A percentile compares a stretch with the other conserved stretches of the same genome.
Evolutionary conservation across 2,113 vertebrate species (phyloP).

Genomic region (Sarotherodon lohbergeri): DNA sequence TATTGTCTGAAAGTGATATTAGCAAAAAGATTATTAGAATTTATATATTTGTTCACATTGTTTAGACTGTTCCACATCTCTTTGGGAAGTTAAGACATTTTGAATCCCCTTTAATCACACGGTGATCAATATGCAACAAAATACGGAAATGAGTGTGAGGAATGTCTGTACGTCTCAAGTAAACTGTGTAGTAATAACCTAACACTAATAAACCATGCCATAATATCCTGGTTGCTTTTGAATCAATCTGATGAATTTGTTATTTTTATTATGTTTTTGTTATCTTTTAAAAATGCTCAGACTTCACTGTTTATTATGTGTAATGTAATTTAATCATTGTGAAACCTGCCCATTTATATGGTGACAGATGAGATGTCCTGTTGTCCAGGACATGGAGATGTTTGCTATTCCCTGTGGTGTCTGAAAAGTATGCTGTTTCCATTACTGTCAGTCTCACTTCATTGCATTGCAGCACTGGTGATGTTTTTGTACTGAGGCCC

Average conservation of each 20-base stretch:
- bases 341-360: constrained; percentile 45
- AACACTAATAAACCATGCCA: neutral
- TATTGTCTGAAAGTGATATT: neutral
- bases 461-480: constrained; percentile 34
- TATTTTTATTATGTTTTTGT: neutral
- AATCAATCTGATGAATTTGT: neutral
- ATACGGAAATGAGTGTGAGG: neutral
- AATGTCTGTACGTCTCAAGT: constrained; percentile 7
- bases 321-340: constrained; percentile 30
- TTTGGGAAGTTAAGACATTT: neutral
- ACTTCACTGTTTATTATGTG: constrained; percentile 32
- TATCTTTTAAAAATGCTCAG: neutral
- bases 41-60: neutral
- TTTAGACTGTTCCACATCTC: neutral
- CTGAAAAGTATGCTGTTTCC: constrained; percentile 76
- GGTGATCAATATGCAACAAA: neutral
- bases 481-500: constrained; percentile 69
- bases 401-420: constrained; percentile 75
- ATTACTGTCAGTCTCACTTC: constrained; percentile 63
- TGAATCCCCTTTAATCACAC: neutral
- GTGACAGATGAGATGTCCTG: constrained; percentile 33
- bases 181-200: neutral
- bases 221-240: neutral
- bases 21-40: neutral
- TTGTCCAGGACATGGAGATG: constrained; percentile 54